These are phyloP conservation scores for Tyto alba DNA, from an alignment of 2,113 vertebrate species.

Conservation along the genomic window DNA sequence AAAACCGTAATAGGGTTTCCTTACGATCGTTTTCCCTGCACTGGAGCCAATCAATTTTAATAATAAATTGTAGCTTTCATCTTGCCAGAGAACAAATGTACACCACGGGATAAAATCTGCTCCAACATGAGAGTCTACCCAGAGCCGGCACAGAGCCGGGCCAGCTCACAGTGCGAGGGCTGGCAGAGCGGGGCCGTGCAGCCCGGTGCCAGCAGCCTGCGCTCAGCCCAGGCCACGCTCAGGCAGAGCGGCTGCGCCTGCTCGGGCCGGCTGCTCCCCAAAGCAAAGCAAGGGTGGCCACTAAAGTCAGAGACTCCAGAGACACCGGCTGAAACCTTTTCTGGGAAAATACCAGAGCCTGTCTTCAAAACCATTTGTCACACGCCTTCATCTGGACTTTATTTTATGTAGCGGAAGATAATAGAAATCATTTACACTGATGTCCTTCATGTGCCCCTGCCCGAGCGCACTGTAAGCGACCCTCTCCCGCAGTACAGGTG, in stretches of 20 bases:
- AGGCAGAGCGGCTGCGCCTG: neutral
- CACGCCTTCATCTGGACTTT: neutral
- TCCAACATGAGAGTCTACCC: neutral
- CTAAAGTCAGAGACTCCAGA: neutral
- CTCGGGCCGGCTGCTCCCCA: neutral
- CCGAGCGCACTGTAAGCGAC: neutral
- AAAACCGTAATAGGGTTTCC: conserved; percentile 59
- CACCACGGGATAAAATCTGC: neutral
- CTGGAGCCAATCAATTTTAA: conserved; percentile 60
- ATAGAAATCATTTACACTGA: neutral
- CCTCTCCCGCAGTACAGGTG: neutral
- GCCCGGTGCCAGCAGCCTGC: neutral
- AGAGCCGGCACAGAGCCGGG: neutral
- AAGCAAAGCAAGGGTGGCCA: rapidly evolving
- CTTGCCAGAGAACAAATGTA: conserved; percentile 38
- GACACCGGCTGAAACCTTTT: rapidly evolving
- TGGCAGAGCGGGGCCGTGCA: neutral
- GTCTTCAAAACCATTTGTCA: neutral
- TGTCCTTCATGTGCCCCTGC: neutral
- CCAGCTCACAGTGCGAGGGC: neutral
- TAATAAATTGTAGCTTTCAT: conserved; percentile 59
- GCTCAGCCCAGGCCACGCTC: neutral
- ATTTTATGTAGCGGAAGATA: neutral
- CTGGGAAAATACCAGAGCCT: neutral
- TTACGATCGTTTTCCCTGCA: conserved; percentile 31